phyloP scores from a whole-genome alignment of 1,140 invertebrate genomes.

The Geopemphigus sp. region DNA sequence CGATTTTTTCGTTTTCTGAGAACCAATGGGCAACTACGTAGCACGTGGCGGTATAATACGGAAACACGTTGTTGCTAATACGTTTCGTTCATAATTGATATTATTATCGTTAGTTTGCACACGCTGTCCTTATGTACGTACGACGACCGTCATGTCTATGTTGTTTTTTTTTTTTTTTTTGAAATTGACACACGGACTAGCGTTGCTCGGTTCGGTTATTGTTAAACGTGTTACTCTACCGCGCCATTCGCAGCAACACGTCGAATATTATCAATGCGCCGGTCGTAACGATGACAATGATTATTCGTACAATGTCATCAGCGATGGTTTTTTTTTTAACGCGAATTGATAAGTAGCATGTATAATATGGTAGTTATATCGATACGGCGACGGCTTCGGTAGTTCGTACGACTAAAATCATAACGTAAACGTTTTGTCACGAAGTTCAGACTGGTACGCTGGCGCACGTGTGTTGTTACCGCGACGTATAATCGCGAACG shows the following conservation, averaged over 20 bases:
- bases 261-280: neutral
- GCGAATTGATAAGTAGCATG: too few species aligned
- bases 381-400: neutral
- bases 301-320: neutral
- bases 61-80: constrained; percentile 14
- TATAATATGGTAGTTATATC: too few species aligned
- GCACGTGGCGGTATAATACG: neutral
- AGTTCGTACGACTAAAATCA: neutral
- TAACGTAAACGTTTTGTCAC: too few species aligned
- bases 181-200: neutral
- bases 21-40: constrained; percentile 9
- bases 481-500: neutral
- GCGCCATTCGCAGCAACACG: too few species aligned
- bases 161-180: too few species aligned
- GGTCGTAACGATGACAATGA: neutral
- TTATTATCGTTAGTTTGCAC: neutral
- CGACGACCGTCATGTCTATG: too few species aligned
- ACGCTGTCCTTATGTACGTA: neutral
- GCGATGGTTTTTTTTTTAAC: neutral
- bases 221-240: too few species aligned
- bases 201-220: neutral
- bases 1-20: neutral
- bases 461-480: too few species aligned
- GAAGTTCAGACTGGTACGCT: too few species aligned
- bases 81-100: neutral